Evolutionary conservation across 2,113 vertebrate genomes (phyloP).

Genomic region (Syngnathoides biaculeatus): DNA sequence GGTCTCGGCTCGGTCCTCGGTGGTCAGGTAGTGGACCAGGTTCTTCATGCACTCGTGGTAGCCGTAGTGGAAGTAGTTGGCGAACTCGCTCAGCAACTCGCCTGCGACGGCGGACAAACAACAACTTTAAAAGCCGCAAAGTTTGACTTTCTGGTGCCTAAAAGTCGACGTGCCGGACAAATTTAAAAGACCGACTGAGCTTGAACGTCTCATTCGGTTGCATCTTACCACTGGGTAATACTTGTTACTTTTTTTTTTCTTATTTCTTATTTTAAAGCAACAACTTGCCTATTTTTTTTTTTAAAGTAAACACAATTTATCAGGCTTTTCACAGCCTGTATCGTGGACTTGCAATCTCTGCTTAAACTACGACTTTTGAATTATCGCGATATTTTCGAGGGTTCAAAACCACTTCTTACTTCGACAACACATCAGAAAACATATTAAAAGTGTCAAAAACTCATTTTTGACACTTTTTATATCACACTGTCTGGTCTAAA

Average conservation of each 20-base stretch:
- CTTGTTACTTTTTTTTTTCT: background rate
- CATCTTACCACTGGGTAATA: background rate
- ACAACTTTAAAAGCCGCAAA: background rate
- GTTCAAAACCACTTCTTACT: too few relatives aligned
- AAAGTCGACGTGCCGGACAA: background rate
- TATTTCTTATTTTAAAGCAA: background rate
- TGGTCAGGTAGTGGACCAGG: conserved; percentile 94
- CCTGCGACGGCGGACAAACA: conserved; percentile 51
- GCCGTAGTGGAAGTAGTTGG: conserved; percentile 98
- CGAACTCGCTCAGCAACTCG: conserved; percentile 93
- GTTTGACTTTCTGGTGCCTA: background rate
- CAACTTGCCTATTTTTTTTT: too few relatives aligned
- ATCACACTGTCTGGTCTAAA: too few relatives aligned
- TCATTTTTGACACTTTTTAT: too few relatives aligned
- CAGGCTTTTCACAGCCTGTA: too few relatives aligned
- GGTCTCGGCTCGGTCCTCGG: conserved; percentile 92
- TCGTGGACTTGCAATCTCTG: too few relatives aligned
- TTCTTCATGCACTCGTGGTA: conserved; percentile 99
- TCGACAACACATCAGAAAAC: too few relatives aligned
- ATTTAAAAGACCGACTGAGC: background rate
- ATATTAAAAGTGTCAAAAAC: too few relatives aligned
- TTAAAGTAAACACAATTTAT: too few relatives aligned
- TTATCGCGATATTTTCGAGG: too few relatives aligned
- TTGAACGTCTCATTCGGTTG: background rate
- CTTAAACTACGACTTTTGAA: too few relatives aligned